Conservation (phyloP, 2,888 invertebrate genomes). For the Nephrotoma guestfalica region DNA sequence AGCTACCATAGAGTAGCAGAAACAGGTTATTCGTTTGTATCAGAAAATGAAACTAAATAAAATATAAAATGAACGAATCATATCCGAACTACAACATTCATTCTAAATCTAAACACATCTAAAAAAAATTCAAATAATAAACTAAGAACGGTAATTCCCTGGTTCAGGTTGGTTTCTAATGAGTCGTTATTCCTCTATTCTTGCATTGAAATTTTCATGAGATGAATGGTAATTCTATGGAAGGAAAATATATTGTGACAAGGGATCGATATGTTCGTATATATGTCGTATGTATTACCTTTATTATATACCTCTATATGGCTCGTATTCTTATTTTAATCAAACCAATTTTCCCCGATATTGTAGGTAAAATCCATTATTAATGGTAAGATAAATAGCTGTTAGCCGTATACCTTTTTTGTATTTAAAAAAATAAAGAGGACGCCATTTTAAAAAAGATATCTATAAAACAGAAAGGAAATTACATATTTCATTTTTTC, state of each 20-base stretch:
- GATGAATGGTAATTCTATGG: background rate
- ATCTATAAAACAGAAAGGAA: background rate
- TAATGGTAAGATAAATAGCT: background rate
- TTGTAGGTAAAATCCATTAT: background rate
- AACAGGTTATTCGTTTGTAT: background rate
- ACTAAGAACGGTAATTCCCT: background rate
- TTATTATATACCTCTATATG: background rate
- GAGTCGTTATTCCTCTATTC: background rate
- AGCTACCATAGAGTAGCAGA: background rate
- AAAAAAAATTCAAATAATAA: background rate
- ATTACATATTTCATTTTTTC: background rate
- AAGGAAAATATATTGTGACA: background rate
- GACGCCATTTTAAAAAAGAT: background rate
- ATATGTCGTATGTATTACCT: background rate
- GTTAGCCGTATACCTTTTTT: background rate
- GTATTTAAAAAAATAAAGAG: background rate
- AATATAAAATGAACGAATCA: background rate
- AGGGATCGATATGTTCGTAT: background rate
- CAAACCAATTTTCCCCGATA: background rate
- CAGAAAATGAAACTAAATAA: background rate
- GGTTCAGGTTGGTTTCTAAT: background rate
- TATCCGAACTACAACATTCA: background rate
- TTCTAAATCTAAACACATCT: background rate
- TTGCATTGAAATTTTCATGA: background rate
- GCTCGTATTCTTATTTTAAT: background rate